Base-by-base conservation (phyloP, 2,113 vertebrate species). In the Melanotaenia duboulayi region DNA sequence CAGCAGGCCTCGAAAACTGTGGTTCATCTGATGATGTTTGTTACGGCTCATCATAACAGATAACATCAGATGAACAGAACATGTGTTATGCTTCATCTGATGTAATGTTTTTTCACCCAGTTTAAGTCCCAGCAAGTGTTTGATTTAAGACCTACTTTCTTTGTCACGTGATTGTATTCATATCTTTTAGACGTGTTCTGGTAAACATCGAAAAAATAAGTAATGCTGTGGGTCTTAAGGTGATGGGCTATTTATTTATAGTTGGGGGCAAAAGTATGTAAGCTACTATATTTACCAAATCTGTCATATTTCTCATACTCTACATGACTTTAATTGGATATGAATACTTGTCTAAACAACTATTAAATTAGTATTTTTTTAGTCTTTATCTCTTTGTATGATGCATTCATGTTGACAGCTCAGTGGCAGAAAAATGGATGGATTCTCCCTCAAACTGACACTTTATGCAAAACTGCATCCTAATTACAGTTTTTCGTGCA, bases 391-490 rank as follows among this genome's bases (percentile, higher is more conserved):
- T 68, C 24, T 7, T 35, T 35, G 8, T 35, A 17, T 58, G 60
- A 60, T 71, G 55, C 12, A 0, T 71, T 49, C 48, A 52, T 79
- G 78, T 77, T 80, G 79, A 81, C 74, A 81, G 77, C 40, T 50
- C 12, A 46, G 67, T 65, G 76, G 68, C 83, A 71, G 81, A 79
- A 46, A 71, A 60, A 19, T 23, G 51, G 12, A 86, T 73, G 60
- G 63, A 73, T 78, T 81, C 35, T 84, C 65, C 72, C 79, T 81
- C 67, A 69, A 71, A 63, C 61, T 81, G 81, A 68, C 77, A 79
- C 77, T 78, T 73, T 78, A 79, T 82, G 71, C 74, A 83, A 71
- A 89, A 56, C 48, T 4, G 19, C 74, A 77, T 74, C 85, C 81
- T 84, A 84, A 86, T 89, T 85, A 83, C 54, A 74, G 60, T 66